Base-by-base conservation (phyloP, 2,888 invertebrate genomes). In the Caenorhabditis panamensis region DNA sequence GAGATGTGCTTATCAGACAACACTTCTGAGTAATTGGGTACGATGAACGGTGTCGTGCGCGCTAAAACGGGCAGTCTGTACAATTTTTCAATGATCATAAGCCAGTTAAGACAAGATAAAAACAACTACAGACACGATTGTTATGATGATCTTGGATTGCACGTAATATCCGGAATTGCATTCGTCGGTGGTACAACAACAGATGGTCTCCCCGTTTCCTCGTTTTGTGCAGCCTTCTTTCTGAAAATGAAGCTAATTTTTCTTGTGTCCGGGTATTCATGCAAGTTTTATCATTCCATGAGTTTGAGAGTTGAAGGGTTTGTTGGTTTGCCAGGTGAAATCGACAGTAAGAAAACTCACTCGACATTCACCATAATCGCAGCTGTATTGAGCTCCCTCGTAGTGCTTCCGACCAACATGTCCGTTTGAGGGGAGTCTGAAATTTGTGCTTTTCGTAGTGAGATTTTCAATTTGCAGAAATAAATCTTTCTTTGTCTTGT, bases 301-400 rank as follows among this genome's bases (percentile, higher is more conserved):
- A 41, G 13, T 41, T 41, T 41, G 2, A 41, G 51, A n/a, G n/a
- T 31, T 28, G 28, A 28, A 44, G 1, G 11, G 22, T 44, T 44
- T 56, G 56, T 36, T 5, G 24, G 24, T 51, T 13, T 24, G 5
- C 13, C 54, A 54, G 54, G 47, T 51, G 18, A 44, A 51, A 61
- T 41, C 41, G 16, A 9, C 26, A 22, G 18, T 22, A 41, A 37
- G 56, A 66, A 72, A 63, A 47, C 59, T 69, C 20, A 78, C 77
- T 22, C 54, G 36, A 53, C 82, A 82, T 47, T 77, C 77, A 51
- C 82, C 82, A 53, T 58, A 78, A 69, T 77, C 77, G 41, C 82
- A 82, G 47, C 75, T 69, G 61, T 82, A 82, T 20, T 77, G 77
- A 6, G 82, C 82, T 13, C 82, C 82, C 41, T 77, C 82, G 59